Conservation (phyloP, 2,113 vertebrate genomes). For the Apodemus sylvaticus region DNA sequence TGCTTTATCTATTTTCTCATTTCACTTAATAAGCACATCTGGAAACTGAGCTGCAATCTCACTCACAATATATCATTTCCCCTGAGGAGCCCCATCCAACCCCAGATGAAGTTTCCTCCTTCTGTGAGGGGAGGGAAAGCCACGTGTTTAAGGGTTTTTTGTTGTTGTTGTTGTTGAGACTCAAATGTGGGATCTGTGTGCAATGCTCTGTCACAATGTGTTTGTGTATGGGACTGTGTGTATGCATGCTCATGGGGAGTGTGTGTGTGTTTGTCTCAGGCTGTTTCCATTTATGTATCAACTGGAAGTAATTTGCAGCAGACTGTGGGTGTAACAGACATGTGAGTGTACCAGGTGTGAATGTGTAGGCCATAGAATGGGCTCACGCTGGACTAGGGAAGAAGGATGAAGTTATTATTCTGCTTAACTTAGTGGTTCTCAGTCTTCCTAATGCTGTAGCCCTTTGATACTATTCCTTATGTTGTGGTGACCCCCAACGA, state of each 20-base stretch:
- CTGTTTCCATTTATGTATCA: background rate
- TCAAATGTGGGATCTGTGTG: background rate
- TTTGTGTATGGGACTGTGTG: background rate
- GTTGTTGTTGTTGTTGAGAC: too few species aligned
- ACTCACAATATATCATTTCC: constrained; percentile 28
- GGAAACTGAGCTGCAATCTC: constrained; percentile 32
- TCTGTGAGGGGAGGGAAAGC: background rate
- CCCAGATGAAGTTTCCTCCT: background rate
- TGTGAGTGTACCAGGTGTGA: background rate
- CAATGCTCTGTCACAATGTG: background rate
- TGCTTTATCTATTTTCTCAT: background rate
- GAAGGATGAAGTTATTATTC: background rate
- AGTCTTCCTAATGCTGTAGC: background rate
- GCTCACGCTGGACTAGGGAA: too few species aligned
- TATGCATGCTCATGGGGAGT: background rate
- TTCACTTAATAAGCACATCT: constrained; percentile 42
- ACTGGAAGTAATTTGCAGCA: background rate
- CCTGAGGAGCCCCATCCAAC: background rate
- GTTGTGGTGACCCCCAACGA: background rate
- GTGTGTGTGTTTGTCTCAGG: background rate
- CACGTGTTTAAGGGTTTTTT: background rate
- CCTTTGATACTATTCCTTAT: background rate
- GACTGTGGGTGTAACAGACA: background rate
- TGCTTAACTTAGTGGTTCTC: background rate
- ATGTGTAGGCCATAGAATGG: background rate